phyloP scores from a whole-genome alignment of 2,888 invertebrate genomes.

The Morpho deidamia region DNA sequence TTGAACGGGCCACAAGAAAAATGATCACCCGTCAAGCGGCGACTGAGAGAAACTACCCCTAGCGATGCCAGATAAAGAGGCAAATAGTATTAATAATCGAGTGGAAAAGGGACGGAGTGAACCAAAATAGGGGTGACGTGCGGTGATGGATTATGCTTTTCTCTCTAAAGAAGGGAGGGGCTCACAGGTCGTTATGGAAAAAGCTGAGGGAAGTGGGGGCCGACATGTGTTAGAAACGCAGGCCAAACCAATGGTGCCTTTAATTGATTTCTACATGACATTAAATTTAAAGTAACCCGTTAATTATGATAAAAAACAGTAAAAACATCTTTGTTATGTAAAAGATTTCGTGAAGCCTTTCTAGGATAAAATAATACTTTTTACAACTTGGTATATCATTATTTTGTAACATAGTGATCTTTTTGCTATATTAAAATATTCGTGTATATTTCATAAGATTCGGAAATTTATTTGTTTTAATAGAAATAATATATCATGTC shows the following conservation, averaged over 20 bases:
- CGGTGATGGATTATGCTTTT: constrained; percentile 81
- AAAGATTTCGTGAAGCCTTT: too few species aligned
- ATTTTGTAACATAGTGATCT: too few species aligned
- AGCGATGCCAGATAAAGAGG: constrained; percentile 62
- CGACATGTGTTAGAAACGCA: constrained; percentile 79
- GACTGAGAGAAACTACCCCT: constrained; percentile 80
- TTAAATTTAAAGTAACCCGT: background rate
- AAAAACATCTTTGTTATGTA: too few species aligned
- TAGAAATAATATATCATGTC: too few species aligned
- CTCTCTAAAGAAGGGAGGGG: constrained; percentile 80
- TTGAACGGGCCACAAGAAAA: constrained; percentile 86
- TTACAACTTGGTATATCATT: too few species aligned
- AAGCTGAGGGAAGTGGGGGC: constrained; percentile 79
- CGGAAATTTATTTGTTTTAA: too few species aligned
- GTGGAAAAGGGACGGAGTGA: constrained; percentile 61
- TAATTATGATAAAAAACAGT: background rate
- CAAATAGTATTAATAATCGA: constrained; percentile 45
- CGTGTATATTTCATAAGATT: too few species aligned
- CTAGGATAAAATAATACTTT: too few species aligned
- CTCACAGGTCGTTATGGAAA: constrained; percentile 80
- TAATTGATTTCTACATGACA: constrained; percentile 66
- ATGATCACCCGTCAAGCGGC: constrained; percentile 82
- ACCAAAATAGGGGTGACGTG: constrained; percentile 80
- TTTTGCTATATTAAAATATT: too few species aligned
- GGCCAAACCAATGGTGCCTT: constrained; percentile 74